Evolutionary conservation across 2,113 vertebrate species (phyloP).

Genomic region (Epinephelus lanceolatus): DNA sequence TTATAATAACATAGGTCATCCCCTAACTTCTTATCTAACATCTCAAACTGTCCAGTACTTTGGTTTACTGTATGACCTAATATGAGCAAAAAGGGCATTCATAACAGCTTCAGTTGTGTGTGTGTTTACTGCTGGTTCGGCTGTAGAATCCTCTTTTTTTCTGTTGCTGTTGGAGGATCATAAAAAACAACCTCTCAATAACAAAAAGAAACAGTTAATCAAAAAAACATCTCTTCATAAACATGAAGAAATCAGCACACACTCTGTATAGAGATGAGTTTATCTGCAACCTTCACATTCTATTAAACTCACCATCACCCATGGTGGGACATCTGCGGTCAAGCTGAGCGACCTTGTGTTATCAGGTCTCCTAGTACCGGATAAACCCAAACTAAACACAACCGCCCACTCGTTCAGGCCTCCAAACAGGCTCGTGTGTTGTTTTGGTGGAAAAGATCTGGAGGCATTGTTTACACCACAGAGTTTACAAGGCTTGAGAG

Average conservation of each 20-base stretch:
- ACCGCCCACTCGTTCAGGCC: conserved; percentile 69
- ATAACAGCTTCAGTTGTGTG: background rate
- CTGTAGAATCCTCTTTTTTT: background rate
- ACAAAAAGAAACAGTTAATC: background rate
- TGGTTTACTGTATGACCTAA: background rate
- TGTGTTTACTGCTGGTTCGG: background rate
- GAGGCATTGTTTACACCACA: conserved; percentile 77
- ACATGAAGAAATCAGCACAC: background rate
- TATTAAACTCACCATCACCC: conserved; percentile 6
- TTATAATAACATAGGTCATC: background rate
- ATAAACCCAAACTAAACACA: conserved; percentile 80
- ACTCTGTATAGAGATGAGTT: background rate
- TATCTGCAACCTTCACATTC: conserved; percentile 8
- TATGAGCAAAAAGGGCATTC: background rate
- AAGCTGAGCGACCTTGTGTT: conserved; percentile 65
- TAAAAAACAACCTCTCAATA: background rate
- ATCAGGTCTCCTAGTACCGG: conserved; percentile 74
- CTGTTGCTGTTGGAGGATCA: background rate
- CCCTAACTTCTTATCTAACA: background rate
- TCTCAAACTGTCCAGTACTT: background rate
- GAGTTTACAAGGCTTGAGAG: conserved; percentile 73
- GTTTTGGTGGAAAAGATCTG: conserved; percentile 73
- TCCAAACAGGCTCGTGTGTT: conserved; percentile 63
- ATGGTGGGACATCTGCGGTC: conserved; percentile 66
- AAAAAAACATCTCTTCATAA: background rate